Evolutionary conservation across 2,888 invertebrate genomes (phyloP).

Genomic region (Oscheius sp.): DNA sequence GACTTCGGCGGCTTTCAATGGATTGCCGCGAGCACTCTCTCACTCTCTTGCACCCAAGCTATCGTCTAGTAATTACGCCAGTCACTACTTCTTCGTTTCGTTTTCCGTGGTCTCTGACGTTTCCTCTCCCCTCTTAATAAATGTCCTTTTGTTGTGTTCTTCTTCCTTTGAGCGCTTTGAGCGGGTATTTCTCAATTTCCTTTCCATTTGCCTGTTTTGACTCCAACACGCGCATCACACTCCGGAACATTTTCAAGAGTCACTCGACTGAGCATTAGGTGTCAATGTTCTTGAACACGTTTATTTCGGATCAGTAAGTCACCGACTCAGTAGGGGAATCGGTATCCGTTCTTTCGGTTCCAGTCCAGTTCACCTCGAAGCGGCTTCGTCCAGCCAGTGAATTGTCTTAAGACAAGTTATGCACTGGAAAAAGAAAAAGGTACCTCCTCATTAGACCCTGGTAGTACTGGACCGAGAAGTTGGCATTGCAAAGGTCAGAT

Average conservation of each 20-base stretch:
- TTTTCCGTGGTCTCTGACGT: background rate
- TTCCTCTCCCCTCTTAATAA: no score
- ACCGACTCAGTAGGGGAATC: slow-evolving; percentile 37
- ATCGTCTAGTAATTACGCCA: slow-evolving; percentile 16
- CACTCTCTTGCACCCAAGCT: background rate
- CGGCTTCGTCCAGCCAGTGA: slow-evolving; percentile 66
- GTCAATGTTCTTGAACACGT: no score
- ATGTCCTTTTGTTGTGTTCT: no score
- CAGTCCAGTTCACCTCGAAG: slow-evolving; percentile 58
- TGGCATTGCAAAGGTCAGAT: slow-evolving; percentile 63
- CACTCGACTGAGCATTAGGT: no score
- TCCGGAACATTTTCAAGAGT: no score
- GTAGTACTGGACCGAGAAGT: slow-evolving; percentile 66
- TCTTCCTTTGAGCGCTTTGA: no score
- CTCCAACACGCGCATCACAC: no score
- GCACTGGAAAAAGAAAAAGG: background rate
- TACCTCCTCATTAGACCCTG: slow-evolving; percentile 47
- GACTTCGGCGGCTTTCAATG: slow-evolving; percentile 8
- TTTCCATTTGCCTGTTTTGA: no score
- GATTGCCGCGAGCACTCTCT: background rate
- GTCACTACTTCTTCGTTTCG: background rate
- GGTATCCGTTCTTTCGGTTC: slow-evolving; percentile 39
- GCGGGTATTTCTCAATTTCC: no score
- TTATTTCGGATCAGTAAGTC: background rate
- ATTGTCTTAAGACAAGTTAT: slow-evolving; percentile 55